These are phyloP conservation scores for Felis chaus DNA, from an alignment of 2,113 vertebrate genomes.

Conservation along the genomic window DNA sequence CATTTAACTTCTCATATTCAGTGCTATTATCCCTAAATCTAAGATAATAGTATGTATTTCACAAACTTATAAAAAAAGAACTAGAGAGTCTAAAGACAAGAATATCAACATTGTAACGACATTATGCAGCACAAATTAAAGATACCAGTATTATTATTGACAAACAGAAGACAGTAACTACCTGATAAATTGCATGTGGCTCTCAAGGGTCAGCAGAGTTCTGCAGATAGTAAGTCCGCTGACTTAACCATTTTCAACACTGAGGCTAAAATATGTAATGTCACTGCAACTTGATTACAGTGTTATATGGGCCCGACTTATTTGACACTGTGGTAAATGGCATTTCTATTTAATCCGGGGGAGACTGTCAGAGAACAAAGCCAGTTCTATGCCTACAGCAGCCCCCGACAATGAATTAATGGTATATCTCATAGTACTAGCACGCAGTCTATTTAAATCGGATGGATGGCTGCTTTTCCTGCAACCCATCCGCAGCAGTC, in stretches of 20 bases:
- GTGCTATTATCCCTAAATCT: not conserved
- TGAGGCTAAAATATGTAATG: constrained; percentile 71
- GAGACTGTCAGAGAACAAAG: constrained; percentile 66
- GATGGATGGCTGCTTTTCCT: constrained; percentile 74
- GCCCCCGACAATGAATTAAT: constrained; percentile 65
- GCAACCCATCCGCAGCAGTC: constrained; percentile 61
- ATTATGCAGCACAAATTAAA: constrained; percentile 39
- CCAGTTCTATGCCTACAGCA: constrained; percentile 55
- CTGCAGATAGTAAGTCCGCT: constrained; percentile 53
- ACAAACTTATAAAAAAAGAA: not conserved
- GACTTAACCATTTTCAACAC: constrained; percentile 66
- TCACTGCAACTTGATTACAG: constrained; percentile 69
- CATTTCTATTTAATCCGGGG: constrained; percentile 67
- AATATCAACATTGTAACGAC: not conserved
- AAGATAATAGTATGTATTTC: not conserved
- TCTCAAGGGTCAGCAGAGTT: constrained; percentile 52
- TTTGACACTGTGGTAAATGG: constrained; percentile 69
- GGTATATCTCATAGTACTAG: constrained; percentile 59
- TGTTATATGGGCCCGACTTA: constrained; percentile 59
- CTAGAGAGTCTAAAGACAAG: not conserved
- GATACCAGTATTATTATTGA: constrained; percentile 10
- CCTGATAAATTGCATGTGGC: constrained; percentile 59
- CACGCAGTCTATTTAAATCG: constrained; percentile 71
- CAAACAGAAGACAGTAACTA: constrained; percentile 26
- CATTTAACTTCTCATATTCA: not conserved